Evolutionary conservation across 2,113 vertebrate species (phyloP).

Genomic region (Hyaena hyaena): DNA sequence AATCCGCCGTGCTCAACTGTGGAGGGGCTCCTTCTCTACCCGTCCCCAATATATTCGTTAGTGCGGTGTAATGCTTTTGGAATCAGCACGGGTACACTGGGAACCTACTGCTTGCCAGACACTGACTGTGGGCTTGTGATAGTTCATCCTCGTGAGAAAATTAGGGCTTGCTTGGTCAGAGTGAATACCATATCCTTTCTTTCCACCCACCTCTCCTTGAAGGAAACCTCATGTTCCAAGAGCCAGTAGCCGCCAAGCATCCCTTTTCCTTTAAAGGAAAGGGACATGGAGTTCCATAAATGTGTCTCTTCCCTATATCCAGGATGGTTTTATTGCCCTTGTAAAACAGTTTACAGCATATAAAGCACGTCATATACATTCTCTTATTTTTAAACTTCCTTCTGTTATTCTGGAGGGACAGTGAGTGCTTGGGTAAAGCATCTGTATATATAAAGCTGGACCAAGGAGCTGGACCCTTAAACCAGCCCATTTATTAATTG

Average conservation of each 20-base stretch:
- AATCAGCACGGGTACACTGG: not conserved
- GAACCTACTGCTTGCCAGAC: slow-evolving; percentile 1
- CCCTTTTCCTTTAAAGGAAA: slow-evolving; percentile 1
- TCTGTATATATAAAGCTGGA: not conserved
- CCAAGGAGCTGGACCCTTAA: not conserved
- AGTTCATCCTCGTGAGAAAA: not conserved
- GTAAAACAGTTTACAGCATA: not conserved
- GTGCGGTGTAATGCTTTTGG: not conserved
- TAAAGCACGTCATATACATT: not conserved
- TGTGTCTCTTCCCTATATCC: not conserved
- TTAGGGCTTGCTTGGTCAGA: not conserved
- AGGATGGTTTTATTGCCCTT: not conserved
- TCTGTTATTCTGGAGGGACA: not conserved
- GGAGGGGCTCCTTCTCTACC: not conserved
- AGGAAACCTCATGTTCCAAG: not conserved
- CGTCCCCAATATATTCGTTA: not conserved
- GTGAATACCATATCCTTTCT: not conserved
- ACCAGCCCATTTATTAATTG: not conserved
- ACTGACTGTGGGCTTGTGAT: not conserved
- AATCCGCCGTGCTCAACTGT: no score
- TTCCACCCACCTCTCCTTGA: not conserved
- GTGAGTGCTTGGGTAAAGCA: not conserved
- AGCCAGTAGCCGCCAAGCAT: not conserved
- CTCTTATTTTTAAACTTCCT: not conserved
- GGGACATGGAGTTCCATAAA: not conserved